These are phyloP conservation scores for Anguilla obscura DNA, from an alignment of 2,797 vertebrate genomes.

Conservation along the genomic window DNA sequence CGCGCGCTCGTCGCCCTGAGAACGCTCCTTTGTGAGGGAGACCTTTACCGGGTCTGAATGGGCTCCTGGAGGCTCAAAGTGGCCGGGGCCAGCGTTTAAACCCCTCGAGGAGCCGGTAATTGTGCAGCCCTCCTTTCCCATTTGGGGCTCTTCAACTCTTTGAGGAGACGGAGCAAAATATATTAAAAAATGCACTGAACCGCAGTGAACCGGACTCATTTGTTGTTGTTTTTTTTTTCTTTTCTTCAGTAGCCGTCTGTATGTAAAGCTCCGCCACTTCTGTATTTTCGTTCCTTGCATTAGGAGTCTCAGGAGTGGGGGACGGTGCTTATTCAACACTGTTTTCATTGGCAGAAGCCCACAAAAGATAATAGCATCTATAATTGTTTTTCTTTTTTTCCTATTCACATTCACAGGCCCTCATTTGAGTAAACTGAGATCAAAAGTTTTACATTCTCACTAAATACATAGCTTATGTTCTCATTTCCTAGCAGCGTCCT, in stretches of 20 bases:
- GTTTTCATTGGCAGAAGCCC: conserved; percentile 24
- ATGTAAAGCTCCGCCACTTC: conserved; percentile 17
- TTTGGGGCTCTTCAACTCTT: conserved; percentile 26
- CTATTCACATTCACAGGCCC: conserved; percentile 26
- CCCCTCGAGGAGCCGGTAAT: conserved; percentile 45
- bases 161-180: conserved; percentile 43
- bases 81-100: conserved; percentile 44
- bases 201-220: conserved; percentile 23
- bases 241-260: conserved; percentile 21
- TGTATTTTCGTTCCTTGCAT: conserved; percentile 31
- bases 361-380: conserved; percentile 1
- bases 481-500: conserved; percentile 40
- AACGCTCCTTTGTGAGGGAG: conserved; percentile 59
- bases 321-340: conserved; percentile 17
- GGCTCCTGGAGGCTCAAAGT: conserved; percentile 52
- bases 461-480: conserved; percentile 16
- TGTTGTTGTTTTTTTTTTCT: neutral
- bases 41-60: conserved; percentile 60
- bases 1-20: conserved; percentile 59
- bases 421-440: conserved; percentile 25
- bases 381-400: neutral
- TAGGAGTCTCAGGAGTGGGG: conserved; percentile 18
- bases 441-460: conserved; percentile 22
- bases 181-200: conserved; percentile 46
- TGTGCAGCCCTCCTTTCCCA: conserved; percentile 12